Evolutionary conservation across 2,797 vertebrate genomes (phyloP).

Genomic region (Hydrolagus colliei): DNA sequence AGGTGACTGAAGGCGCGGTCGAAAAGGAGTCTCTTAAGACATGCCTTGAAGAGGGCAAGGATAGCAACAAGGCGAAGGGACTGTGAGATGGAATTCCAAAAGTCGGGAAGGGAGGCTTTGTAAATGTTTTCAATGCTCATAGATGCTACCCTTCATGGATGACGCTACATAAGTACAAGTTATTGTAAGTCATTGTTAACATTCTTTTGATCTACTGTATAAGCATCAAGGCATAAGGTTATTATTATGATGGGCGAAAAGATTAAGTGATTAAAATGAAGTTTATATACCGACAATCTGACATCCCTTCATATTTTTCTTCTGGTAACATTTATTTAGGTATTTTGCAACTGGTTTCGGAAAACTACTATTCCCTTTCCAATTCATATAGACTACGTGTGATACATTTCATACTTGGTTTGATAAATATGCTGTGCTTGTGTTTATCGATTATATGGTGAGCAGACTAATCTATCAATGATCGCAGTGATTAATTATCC

Average conservation of each 20-base stretch:
- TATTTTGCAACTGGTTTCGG: neutral
- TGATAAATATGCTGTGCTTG: slow-evolving; percentile 26
- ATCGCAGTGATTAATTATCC: slow-evolving; percentile 30
- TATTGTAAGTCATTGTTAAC: no score
- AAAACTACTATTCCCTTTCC: neutral
- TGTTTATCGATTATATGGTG: slow-evolving; percentile 21
- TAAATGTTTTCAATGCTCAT: no score
- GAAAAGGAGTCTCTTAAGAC: no score
- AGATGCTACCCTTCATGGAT: no score
- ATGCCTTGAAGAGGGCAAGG: no score
- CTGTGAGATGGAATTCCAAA: no score
- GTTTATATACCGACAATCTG: neutral
- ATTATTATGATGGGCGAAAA: neutral
- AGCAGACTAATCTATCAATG: slow-evolving; percentile 26
- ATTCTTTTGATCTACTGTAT: neutral
- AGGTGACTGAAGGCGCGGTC: no score
- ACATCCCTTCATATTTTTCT: neutral
- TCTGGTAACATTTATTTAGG: neutral
- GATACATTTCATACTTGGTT: slow-evolving; percentile 4
- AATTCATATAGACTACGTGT: neutral
- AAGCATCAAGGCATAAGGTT: neutral
- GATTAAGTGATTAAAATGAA: neutral
- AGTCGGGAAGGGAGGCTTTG: no score
- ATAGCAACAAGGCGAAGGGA: no score
- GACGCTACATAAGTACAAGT: no score